Base-by-base conservation (phyloP, 2,888 invertebrate species). In the Polydrusus pterygomalis region DNA sequence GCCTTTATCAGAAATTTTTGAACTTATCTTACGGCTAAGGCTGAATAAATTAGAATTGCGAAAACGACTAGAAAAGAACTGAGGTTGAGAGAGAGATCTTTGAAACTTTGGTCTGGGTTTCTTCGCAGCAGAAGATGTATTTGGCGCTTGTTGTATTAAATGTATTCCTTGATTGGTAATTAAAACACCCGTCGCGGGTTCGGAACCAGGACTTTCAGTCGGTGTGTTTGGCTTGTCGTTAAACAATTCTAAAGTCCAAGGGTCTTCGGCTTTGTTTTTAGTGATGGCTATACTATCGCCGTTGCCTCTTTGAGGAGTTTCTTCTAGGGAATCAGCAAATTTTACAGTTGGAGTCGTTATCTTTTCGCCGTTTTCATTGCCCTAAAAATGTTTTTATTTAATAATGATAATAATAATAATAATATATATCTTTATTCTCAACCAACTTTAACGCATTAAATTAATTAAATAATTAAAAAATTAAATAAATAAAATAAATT, bases 221-320 rank as follows among this genome's bases (percentile, higher is more conserved):
- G 80, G 75, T 17, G 74, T 30, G 43, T 77, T 65, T 10, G 80
- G 47, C 76, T 79, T 54, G 15, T 73, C 69, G 38, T 86, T 86
- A 79, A 87, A 88, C 51, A 87, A 78, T 75, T 87, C 87, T 58
- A 87, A 78, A 45, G 85, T 80, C 83, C 86, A 87, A 9, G 87
- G 87, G 79, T 87, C 85, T 64, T 82, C 83, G 45, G 74, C 65
- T 67, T 70, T 34, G 17, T n/a, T 58, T 40, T 25, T 68, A 11
- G 17, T n/a, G 9, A 56, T n/a, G 6, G 56, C 18, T 40, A 45
- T 38, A 30, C 40, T 45, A 17, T 77, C 64, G n/a, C 64, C 56
- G 30, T 70, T 77, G 11, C 49, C 72, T 60, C 20, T 45, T 38
- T 74, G 45, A 54, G 63, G 15, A 10, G 73, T 58, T 43, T 51